Percentiles rank a stretch among this genome's conserved stretches.
phyloP scores from a whole-genome alignment of 2,888 invertebrate species.

The Corythucha ciliata region DNA sequence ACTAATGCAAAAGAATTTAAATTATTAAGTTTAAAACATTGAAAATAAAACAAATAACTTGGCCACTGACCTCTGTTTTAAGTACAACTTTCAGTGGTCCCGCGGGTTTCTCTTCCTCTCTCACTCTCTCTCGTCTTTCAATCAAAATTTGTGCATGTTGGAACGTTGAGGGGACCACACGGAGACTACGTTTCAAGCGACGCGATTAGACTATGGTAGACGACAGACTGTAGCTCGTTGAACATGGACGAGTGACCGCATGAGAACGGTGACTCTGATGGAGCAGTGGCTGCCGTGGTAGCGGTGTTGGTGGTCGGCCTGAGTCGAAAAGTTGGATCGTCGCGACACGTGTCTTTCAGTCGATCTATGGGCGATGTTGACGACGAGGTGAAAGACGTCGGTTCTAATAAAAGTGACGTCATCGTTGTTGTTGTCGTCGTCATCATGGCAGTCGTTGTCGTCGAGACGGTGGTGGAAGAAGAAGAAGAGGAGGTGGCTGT shows the following conservation, averaged over 20 bases:
- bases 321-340: background rate
- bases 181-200: conserved; percentile 48
- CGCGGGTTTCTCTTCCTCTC: background rate
- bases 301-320: no score
- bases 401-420: no score
- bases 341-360: conserved; percentile 22
- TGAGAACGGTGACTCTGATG: conserved; percentile 37
- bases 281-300: conserved; percentile 15
- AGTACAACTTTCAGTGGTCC: no score
- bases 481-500: no score
- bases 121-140: background rate
- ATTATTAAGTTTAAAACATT: no score
- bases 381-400: no score
- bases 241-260: conserved; percentile 59
- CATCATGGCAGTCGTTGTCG: no score
- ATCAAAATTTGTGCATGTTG: no score
- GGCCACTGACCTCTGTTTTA: no score
- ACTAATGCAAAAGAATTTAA: no score
- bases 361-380: conserved; percentile 34
- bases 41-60: conserved; percentile 24
- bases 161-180: conserved; percentile 18
- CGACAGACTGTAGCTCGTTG: conserved; percentile 51
- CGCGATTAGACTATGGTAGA: conserved; percentile 51
- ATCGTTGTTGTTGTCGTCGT: no score
- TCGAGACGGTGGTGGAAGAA: no score